These are phyloP conservation scores for Fukomys damarensis DNA, from an alignment of 2,113 vertebrate genomes.

Conservation along the genomic window DNA sequence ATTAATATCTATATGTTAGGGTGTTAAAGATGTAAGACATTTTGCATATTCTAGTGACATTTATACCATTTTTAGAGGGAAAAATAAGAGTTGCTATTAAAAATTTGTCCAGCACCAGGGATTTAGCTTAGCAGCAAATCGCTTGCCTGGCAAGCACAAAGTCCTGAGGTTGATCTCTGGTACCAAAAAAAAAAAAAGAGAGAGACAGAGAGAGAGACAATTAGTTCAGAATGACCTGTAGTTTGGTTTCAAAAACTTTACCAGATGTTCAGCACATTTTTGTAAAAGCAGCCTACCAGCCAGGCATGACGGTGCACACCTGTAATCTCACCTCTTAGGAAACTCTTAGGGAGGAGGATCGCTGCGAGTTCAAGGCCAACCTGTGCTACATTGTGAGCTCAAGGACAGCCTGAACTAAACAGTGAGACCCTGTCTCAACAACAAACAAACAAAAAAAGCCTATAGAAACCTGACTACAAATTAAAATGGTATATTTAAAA, in stretches of 20 bases:
- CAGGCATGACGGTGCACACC: neutral
- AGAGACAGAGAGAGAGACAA: too few relatives aligned
- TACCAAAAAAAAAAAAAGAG: neutral
- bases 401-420: neutral
- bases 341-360: neutral
- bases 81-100: slow-evolving; percentile 20
- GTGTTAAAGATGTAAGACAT: neutral
- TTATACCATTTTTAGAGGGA: neutral
- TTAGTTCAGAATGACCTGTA: neutral
- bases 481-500: slow-evolving; percentile 35
- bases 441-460: neutral
- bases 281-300: slow-evolving; percentile 6
- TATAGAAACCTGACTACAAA: slow-evolving; percentile 38
- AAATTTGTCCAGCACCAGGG: neutral
- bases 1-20: neutral
- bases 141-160: too few relatives aligned
- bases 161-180: too few relatives aligned
- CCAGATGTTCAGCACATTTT: slow-evolving; percentile 26
- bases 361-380: neutral
- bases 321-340: neutral
- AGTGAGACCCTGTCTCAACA: neutral
- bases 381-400: neutral
- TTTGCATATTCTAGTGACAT: neutral
- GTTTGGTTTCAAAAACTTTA: slow-evolving; percentile 45
- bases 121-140: too few relatives aligned